Evolutionary conservation across 2,113 vertebrate genomes (phyloP), one percentile per base, ranked within the genome.

Genomic region (Cavia aperea): DNA sequence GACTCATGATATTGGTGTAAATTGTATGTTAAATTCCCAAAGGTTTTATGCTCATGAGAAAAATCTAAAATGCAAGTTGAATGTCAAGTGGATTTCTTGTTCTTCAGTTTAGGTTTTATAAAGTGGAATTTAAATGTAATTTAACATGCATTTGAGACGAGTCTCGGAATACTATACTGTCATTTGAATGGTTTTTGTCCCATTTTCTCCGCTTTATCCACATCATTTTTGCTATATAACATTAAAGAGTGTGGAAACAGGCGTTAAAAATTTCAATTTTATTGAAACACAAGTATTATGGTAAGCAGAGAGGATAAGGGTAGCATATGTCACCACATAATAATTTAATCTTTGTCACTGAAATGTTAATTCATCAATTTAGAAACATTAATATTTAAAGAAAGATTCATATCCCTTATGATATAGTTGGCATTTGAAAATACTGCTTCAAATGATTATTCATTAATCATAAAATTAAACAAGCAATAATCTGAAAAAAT

Each of bases 61-160:
- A 33, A 68, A 91, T 86, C n/a, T 92, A 90, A 90, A 88, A 79
- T 90, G 16, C 78, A 68, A 94, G 18, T 63, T 82, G 66, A 88
- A 82, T 65, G 79, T 63, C 51, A 46, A 73, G 26, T 58, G 33
- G 21, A 19, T 21, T 49, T 93, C 73, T 91, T 90, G 21, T 79
- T 94, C 65, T 79, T 88, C 72, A 75, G 51, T 96, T 94, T 85
- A 93, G 49, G 82, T 91, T 79, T 54, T 75, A 93, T 88, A 10
- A 87, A 82, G 68, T 79, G 31, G 43, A 94, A 72, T 95, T 88
- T 88, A 82, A 91, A 90, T 90, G 19, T 11, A 56, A 39, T 58
- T 93, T 85, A 88, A 90, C 33, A 81, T 66, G 70, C 66, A 43
- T 83, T 31, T 63, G 60, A 83, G 4, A 73, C 81, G 62, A 33